phyloP scores from a whole-genome alignment of 2,113 vertebrate genomes.

The Elgaria multicarinata region DNA sequence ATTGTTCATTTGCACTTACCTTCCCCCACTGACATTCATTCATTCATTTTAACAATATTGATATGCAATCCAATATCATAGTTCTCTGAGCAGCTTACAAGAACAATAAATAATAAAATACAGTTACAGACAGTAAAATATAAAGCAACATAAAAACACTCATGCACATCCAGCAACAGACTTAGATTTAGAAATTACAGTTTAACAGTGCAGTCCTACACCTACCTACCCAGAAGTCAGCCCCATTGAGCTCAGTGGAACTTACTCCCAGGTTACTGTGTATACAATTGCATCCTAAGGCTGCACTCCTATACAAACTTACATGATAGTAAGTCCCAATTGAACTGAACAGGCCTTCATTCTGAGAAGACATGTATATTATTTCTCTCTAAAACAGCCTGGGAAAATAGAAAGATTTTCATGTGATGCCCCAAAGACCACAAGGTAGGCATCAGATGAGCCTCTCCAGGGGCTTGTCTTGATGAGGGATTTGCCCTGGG shows the following conservation, averaged over 20 bases:
- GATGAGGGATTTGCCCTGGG: no score
- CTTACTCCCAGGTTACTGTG: no score
- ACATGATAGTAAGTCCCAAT: background rate
- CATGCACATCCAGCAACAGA: background rate
- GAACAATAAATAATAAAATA: background rate
- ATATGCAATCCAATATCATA: no score
- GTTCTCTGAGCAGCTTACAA: no score
- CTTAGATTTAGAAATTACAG: no score
- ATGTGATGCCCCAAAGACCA: background rate
- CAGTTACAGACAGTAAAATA: background rate
- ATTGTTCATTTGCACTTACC: no score
- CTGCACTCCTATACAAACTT: background rate
- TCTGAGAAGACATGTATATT: background rate
- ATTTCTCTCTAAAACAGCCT: background rate
- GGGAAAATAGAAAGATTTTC: background rate
- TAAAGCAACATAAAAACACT: background rate
- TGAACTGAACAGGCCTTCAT: background rate
- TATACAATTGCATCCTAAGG: background rate
- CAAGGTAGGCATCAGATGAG: background rate
- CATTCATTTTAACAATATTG: no score
- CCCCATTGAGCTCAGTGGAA: no score
- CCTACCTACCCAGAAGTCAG: background rate
- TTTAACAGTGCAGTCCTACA: background rate
- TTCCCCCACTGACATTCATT: no score
- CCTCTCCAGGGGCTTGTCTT: no score